Evolutionary conservation across 2,113 vertebrate species (phyloP), one percentile per base, ranked within the genome.

Genomic region (Maccullochella peelii): DNA sequence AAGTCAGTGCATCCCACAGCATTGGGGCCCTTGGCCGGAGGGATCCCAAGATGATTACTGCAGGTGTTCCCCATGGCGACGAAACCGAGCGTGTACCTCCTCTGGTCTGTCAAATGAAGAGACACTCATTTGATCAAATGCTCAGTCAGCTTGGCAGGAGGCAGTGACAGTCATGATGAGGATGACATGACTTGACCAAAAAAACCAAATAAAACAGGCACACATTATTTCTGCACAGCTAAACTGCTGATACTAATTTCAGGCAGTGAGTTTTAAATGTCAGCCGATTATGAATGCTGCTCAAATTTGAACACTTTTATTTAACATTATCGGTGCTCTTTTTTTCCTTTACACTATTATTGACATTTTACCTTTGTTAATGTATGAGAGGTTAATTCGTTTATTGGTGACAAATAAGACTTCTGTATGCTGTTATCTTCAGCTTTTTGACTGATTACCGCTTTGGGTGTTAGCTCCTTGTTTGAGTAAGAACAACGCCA

Each of bases 1-100:
- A 99, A 88, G 80, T 99, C 98, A 0, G 96, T 96, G 79, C 97
- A 99, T 44, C 98, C 97, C 62, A 98, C 97, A 0, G 91, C 47
- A 23, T 97, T 87, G 0, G 96, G 95, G 8, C 98, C 98, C 76
- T 96, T 98, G 66, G 96, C 97, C 80, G 84, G 49, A 14, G 98
- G 98, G 79, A 99, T 98, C 80, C 93, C 93, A 33, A 95, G 92
- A 6, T 90, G 87, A 74, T 91, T 93, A 58, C 93, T 87, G 73
- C 55, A 88, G 73, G 67, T 80, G 89, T 91, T 96, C 49, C 94
- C 95, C 96, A 96, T 97, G 77, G 82, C 57, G 6, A 87, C 59
- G 38, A 90, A 77, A 54, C 73, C 0, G 3, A 86, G 79, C 14
- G 55, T 67, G 66, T 49, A 74, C 63, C 83, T 78, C 68, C 80